Evolutionary conservation across 2,797 vertebrate species (phyloP).

Genomic region (Cossypha caffra): DNA sequence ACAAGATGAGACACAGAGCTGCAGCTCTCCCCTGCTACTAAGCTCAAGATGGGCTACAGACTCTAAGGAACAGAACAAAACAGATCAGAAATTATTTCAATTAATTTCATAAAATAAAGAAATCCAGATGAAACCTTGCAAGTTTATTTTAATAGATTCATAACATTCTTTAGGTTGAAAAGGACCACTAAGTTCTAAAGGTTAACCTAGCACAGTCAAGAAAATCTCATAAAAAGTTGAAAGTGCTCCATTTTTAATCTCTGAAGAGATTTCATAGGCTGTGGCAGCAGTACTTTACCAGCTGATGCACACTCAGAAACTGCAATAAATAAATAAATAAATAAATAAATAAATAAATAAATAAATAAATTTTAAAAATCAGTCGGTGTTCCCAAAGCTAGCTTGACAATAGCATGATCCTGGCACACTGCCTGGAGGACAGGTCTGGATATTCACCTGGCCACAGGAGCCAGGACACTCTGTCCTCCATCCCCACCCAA

Average conservation of each 20-base stretch:
- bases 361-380: neutral
- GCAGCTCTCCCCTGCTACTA: neutral
- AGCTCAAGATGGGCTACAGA: neutral
- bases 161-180: neutral
- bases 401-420: neutral
- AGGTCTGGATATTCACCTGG: neutral
- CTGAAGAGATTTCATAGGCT: neutral
- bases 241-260: neutral
- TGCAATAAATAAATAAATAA: neutral
- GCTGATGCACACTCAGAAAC: neutral
- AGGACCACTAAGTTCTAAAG: neutral
- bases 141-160: neutral
- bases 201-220: neutral
- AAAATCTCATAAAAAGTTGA: neutral
- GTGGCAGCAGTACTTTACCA: neutral
- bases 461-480: neutral
- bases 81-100: neutral
- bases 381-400: neutral
- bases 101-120: neutral
- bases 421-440: accelerated
- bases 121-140: neutral
- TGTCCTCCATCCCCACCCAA: neutral
- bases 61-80: neutral
- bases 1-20: neutral
- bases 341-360: neutral